These are phyloP conservation scores for Sebastiscus albofasciatus DNA, from an alignment of 2,797 vertebrate genomes.

Conservation along the genomic window DNA sequence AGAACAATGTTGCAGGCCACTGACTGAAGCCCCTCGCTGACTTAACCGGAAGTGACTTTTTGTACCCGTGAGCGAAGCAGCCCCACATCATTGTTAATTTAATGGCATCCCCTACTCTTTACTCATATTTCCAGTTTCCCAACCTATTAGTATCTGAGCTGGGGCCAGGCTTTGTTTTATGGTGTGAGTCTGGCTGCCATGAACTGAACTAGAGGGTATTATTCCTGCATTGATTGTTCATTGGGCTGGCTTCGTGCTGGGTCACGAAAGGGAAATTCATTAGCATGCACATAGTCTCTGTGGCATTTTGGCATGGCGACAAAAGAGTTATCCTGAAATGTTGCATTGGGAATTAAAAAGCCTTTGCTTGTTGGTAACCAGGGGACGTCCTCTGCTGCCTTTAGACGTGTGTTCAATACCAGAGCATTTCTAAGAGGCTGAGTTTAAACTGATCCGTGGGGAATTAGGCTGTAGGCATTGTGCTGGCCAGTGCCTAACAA, in stretches of 20 bases:
- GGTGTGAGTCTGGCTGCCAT: conserved; percentile 36
- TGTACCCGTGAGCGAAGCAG: conserved; percentile 43
- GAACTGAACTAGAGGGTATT: conserved; percentile 52
- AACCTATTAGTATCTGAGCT: conserved; percentile 48
- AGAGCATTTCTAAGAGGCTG: conserved; percentile 10
- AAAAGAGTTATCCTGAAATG: conserved; percentile 61
- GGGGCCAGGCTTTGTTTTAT: conserved; percentile 54
- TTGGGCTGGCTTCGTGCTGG: conserved; percentile 41
- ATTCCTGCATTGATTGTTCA: conserved; percentile 60
- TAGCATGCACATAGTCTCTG: conserved; percentile 67
- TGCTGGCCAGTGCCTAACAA: neutral
- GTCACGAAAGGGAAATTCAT: conserved; percentile 63
- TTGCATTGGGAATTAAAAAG: conserved; percentile 60
- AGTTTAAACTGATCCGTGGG: neutral
- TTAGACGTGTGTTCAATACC: conserved; percentile 34
- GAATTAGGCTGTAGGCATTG: conserved; percentile 2
- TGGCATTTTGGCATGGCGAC: conserved; percentile 67
- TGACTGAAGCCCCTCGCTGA: conserved; percentile 34
- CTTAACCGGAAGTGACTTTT: conserved; percentile 50
- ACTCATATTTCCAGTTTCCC: conserved; percentile 52
- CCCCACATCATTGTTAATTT: conserved; percentile 36
- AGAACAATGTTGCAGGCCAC: conserved; percentile 26
- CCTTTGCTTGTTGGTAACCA: conserved; percentile 41
- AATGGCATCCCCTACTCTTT: conserved; percentile 22
- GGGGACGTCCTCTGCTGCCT: conserved; percentile 15